Evolutionary conservation across 2,113 vertebrate species (phyloP).

Genomic region (Alexandromys fortis): DNA sequence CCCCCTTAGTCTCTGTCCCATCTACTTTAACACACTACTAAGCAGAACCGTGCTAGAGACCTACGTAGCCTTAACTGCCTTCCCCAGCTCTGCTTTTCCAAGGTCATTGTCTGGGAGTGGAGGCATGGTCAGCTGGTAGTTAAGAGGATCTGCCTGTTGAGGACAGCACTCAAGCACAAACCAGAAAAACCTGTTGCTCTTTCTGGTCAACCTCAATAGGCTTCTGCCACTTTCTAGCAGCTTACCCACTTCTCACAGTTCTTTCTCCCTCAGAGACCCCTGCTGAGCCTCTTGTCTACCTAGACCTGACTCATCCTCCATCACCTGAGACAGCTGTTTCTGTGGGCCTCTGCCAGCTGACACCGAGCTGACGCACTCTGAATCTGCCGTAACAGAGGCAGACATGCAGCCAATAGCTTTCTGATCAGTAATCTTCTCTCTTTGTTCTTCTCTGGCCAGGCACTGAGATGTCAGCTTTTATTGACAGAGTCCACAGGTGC

Average conservation of each 20-base stretch:
- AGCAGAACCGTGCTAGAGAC: background rate
- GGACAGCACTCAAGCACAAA: background rate
- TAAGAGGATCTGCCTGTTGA: background rate
- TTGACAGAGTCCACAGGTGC: background rate
- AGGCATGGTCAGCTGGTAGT: background rate
- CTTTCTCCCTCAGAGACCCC: background rate
- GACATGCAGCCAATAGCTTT: background rate
- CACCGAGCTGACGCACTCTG: background rate
- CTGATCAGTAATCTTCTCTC: background rate
- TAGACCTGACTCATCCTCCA: background rate
- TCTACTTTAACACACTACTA: too few species aligned
- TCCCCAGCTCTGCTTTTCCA: background rate
- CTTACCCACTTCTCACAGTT: constrained; percentile 78
- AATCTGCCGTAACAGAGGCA: background rate
- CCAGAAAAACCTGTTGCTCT: background rate
- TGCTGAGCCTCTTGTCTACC: background rate
- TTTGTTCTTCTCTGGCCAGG: background rate
- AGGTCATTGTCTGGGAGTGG: background rate
- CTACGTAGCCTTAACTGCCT: background rate
- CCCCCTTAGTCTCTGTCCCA: background rate
- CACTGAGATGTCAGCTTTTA: background rate
- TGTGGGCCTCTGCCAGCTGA: background rate
- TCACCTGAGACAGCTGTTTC: background rate
- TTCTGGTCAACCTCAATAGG: background rate
- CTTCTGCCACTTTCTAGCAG: background rate